These are phyloP conservation scores for Hylia prasina DNA, from an alignment of 2,113 vertebrate genomes.

Conservation along the genomic window DNA sequence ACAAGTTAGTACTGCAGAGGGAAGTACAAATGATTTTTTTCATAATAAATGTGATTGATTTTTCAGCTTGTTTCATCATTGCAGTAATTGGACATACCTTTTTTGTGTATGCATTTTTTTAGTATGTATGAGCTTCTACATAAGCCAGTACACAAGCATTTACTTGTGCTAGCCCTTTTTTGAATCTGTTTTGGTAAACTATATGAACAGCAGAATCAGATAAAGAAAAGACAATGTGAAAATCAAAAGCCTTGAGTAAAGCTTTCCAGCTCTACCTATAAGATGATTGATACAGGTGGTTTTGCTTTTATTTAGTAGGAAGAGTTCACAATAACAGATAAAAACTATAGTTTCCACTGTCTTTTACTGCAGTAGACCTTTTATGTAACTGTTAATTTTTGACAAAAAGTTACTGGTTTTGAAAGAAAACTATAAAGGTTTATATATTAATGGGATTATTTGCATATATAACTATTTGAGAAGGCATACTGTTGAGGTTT, in stretches of 20 bases:
- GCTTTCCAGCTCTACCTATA: neutral
- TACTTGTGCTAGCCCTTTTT: neutral
- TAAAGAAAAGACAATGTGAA: neutral
- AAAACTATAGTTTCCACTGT: neutral
- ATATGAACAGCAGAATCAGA: neutral
- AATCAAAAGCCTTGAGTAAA: neutral
- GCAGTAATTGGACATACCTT: neutral
- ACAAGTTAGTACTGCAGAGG: neutral
- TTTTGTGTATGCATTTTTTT: neutral
- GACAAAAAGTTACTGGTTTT: neutral
- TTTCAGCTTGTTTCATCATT: neutral
- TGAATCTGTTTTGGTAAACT: neutral
- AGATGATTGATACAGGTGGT: neutral
- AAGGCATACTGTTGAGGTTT: neutral
- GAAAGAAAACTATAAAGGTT: neutral
- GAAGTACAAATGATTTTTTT: neutral
- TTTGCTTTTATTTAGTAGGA: neutral
- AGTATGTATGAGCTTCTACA: neutral
- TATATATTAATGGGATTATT: neutral
- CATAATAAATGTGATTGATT: neutral
- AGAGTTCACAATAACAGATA: neutral
- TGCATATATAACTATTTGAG: neutral
- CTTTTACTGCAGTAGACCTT: neutral
- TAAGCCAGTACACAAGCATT: neutral
- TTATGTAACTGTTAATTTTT: neutral